Evolutionary conservation across 2,113 vertebrate species (phyloP), one percentile per base, ranked within the genome.

Genomic region (Chunga burmeisteri): DNA sequence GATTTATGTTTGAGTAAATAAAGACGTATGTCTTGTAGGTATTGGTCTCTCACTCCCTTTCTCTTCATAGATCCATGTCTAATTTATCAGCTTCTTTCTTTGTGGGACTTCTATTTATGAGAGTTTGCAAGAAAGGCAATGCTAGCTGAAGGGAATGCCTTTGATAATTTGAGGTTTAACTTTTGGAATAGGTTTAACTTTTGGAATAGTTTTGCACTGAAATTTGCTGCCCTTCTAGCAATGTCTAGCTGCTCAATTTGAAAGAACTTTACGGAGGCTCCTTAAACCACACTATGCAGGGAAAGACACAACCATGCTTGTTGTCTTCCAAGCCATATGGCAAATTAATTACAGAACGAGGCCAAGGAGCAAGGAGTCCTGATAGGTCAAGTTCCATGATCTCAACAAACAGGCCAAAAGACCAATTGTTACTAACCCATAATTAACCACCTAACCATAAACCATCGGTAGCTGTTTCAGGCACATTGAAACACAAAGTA

Each of bases 1-100:
- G 98, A 98, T 98, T 98, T 98, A 98, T 97, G 94, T 96, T 95
- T 98, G 96, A 94, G 97, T 98, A 98, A 98, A 98, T 98, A 98
- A 98, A 98, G 98, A 98, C 98, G 96, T 98, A 95, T 97, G 97
- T 97, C 97, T 98, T 98, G 90, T 94, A 98, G 96, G 94, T 78
- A 96, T 92, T 90, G 97, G 94, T 96, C 91, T 94, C 93, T 88
- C 94, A 83, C 91, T 97, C 94, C 38, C 79, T 96, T 94, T 93
- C 94, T 97, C 81, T 92, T 90, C 95, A 29, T 83, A 95, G 95
- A 96, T 97, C 93, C 88, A 96, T 72, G 93, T 80, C 86, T 86
- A 81, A 94, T 93, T 94, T 96, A 97, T 98, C 97, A 95, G 88
- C 66, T 96, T 85, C 89, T 85, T 96, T 92, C 93, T 83, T 82